These are phyloP conservation scores for Ceuthmochares aereus DNA, from an alignment of 2,113 vertebrate species.

Conservation along the genomic window DNA sequence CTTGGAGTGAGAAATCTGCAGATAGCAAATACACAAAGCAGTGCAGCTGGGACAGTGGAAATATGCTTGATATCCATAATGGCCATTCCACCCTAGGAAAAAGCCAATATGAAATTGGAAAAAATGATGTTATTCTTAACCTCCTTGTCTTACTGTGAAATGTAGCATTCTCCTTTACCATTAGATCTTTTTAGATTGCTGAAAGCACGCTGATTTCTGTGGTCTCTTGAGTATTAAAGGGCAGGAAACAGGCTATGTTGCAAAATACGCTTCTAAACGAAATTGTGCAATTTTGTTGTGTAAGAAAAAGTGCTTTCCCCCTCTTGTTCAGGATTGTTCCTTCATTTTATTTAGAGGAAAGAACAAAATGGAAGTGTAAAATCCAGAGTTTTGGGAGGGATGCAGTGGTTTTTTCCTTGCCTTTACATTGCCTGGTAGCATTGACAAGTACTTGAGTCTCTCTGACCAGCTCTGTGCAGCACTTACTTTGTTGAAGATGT, in stretches of 20 bases:
- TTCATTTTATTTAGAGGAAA: background rate
- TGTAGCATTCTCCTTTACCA: background rate
- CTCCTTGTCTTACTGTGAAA: background rate
- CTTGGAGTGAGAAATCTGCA: slow-evolving; percentile 29
- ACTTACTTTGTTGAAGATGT: background rate
- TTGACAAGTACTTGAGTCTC: background rate
- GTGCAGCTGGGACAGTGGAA: background rate
- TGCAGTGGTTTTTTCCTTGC: background rate
- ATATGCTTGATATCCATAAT: background rate
- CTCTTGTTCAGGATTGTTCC: background rate
- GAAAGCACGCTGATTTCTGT: background rate
- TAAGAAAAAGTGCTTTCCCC: background rate
- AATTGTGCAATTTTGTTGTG: background rate
- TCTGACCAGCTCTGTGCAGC: background rate
- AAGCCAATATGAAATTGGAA: background rate
- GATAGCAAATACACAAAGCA: slow-evolving; percentile 46
- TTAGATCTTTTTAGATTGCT: background rate
- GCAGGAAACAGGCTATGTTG: background rate
- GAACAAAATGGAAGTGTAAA: background rate
- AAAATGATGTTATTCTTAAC: background rate
- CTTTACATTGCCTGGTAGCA: background rate
- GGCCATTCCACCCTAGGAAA: background rate
- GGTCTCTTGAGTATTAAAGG: background rate
- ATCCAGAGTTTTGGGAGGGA: accelerated
- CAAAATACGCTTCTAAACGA: background rate